Evolutionary conservation across 2,888 invertebrate genomes (phyloP), one percentile per base, ranked within the genome.

Genomic region (Apodemia zela): DNA sequence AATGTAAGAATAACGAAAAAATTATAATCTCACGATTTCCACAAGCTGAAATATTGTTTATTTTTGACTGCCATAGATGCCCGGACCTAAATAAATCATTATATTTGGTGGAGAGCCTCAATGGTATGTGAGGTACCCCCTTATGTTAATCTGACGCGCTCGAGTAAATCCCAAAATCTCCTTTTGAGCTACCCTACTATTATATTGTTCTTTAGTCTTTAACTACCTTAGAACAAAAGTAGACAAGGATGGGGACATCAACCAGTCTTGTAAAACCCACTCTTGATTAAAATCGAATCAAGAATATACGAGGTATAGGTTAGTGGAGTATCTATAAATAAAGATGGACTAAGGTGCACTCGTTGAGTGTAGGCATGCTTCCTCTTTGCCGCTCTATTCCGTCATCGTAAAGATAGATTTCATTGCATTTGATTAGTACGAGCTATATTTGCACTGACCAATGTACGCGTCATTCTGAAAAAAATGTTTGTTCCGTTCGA

Each of bases 301-400:
- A 25, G 13, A 25, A 54, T 18, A 18, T 25, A 54, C 13, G 25
- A 54, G 21, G 54, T 54, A 54, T 54, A 54, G 54, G 54, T 54
- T 61, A 63, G 57, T 63, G 62, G 58, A 42, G 49, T 61, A 6
- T 58, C 65, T 67, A 71, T 66, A 66, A 68, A 68, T 69, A 70
- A 66, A 66, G 38, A 65, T 68, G 66, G 65, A 62, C 66, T 63
- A 66, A 66, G 62, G 60, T 66, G 62, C 63, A 67, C 62, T 71
- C 69, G 68, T 68, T 70, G 68, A 61, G 63, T 59, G 66, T 69
- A 69, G 68, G 71, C 68, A 67, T 62, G 62, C 65, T 68, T 70
- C 67, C 67, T 67, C 66, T 69, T 63, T 70, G 71, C 69, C 69
- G 71, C 68, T 71, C 63, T 68, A 65, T 70, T 68, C 71, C 68